Base-by-base conservation (phyloP, 1,140 invertebrate genomes). In the Magallana angulata region DNA sequence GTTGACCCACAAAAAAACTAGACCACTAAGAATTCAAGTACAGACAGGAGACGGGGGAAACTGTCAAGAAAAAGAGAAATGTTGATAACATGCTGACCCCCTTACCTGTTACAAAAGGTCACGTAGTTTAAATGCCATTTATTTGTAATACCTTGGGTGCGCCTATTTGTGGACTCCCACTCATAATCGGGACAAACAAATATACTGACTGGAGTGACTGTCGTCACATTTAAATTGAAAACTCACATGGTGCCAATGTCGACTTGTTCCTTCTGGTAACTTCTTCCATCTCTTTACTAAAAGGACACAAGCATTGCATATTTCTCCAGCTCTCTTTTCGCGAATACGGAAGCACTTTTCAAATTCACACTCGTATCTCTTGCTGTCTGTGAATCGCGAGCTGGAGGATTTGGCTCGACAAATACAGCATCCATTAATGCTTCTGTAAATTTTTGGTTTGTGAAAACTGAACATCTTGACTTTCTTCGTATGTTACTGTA, bases 291-390 rank as follows among this genome's bases (percentile, higher is more conserved):
- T 94, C 93, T 98, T 98, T 0, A 98, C 97, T 71, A 98, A 94
- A 24, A 98, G 95, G 1, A 98, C 97, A 94, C 97, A 98, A 7
- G 97, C 97, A 95, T 98, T 98, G 94, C 97, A 98, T 88, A 98
- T 98, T 94, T 98, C 97, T 11, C 97, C 97, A 71, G 97, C 96
- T 24, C 97, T 95, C 59, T 96, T 96, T 81, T 97, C 95, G 14
- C 87, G 91, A 56, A 98, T 95, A 93, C 97, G 96, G 94, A 98
- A 98, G 94, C 97, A 98, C 92, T 97, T 96, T 92, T 97, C 96
- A 94, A 98, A 98, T 93, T 98, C 97, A 88, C 97, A 96, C 93
- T 98, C 97, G 93, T 98, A 98, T 91, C 97, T 97, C 90, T 97
- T 97, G 90, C 97, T 97, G 91, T 98, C 97, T 2, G 97, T 98